Conservation (phyloP, 2,797 vertebrate genomes). For the Etheostoma perlongum region DNA sequence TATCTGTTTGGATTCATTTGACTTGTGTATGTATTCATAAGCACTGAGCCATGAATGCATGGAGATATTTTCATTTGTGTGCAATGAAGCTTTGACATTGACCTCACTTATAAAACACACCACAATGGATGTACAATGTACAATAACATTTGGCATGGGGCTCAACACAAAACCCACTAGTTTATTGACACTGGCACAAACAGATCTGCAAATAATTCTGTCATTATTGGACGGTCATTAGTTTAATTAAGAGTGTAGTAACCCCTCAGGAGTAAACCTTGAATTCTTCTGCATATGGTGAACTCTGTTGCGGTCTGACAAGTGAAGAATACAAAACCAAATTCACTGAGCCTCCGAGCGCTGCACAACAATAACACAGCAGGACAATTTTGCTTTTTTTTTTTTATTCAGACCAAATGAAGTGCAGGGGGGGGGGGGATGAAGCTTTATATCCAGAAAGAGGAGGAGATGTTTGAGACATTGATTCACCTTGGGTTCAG, state of each 20-base stretch:
- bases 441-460: constrained; percentile 66
- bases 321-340: constrained; percentile 51
- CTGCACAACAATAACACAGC: constrained; percentile 69
- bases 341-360: constrained; percentile 56
- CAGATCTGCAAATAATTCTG: constrained; percentile 49
- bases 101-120: constrained; percentile 61
- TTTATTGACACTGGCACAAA: constrained; percentile 66
- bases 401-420: constrained; percentile 74
- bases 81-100: constrained; percentile 74
- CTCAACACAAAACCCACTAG: constrained; percentile 50
- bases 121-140: constrained; percentile 50
- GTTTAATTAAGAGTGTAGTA: constrained; percentile 70
- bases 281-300: constrained; percentile 32
- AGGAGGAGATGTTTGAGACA: constrained; percentile 80
- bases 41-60: constrained; percentile 64
- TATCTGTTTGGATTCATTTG: constrained; percentile 64
- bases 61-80: constrained; percentile 72
- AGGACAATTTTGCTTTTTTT: constrained; percentile 62
- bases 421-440: constrained; percentile 25
- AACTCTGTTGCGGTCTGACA: constrained; percentile 44
- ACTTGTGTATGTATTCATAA: constrained; percentile 68
- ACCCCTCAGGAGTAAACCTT: constrained; percentile 50
- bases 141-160: constrained; percentile 49
- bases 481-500: constrained; percentile 83
- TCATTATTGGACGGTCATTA: constrained; percentile 66